Base-by-base conservation (phyloP, 2,113 vertebrate genomes). In the Rattus norvegicus region DNA sequence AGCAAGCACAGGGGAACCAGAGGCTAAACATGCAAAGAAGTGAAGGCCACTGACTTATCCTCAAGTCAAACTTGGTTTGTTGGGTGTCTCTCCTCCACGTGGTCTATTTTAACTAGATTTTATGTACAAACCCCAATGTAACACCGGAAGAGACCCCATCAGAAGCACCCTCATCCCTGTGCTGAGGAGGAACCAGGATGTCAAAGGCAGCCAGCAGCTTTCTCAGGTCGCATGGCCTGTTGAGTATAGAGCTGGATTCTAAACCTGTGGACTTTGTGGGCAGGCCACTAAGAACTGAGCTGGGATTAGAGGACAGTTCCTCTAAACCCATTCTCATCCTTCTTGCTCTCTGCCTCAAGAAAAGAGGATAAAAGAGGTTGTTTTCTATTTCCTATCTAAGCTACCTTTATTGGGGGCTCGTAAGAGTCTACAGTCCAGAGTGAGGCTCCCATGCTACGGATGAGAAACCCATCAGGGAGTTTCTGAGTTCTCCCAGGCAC, bases 91-190 rank as follows among this genome's bases (percentile, higher is more conserved):
- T 84, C 9, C 47, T 16, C 67, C 63, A 13, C 24, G 9, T 54
- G 87, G 61, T 97, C 73, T 79, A 7, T 84, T 84, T 72, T 72
- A 88, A 61, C 72, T 49, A 83, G 87, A 67, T 77, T 89, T 77
- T 28, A 47, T 72, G 5, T 3, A 0, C 54, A 54, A 54, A 54
- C 11, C 52, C 52, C 20, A 49, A 33, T 76, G 26, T 67, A 63
- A 92, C 24, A 9, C 59, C 16, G 61, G 69, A 88, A 87, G 36
- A 86, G 13, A 88, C 52, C 52, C 19, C 56, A 69, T 28, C 22
- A 33, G 59, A 85, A 10, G 11, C 61, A 70, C n/a, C 47, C 90
- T 93, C 88, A 10, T 93, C 24, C 69, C 17, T 77, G 88, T 67
- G 86, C 95, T 43, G 30, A 3, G 28, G 43, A 83, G 63, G 79